Evolutionary conservation across 2,113 vertebrate species (phyloP), one percentile per base, ranked within the genome.

Genomic region (Burhinus oedicnemus): DNA sequence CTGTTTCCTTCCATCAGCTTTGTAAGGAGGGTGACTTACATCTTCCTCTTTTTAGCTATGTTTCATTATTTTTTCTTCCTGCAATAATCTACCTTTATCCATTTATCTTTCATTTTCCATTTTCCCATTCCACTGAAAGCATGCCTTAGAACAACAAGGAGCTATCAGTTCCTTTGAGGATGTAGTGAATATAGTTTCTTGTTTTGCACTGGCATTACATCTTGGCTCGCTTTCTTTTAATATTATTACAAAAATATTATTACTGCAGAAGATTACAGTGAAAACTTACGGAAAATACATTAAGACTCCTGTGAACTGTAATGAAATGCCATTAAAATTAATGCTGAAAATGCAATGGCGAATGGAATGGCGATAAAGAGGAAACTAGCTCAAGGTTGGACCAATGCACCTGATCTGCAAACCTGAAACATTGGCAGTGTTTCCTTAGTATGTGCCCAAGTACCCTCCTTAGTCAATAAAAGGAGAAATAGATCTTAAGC

Each of bases 11-110:
- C 23, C 8, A 17, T 47, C 26, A 65, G 6, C 11, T 76, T 83
- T 64, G 9, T 49, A 49, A 29, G 8, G 11, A 78, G 21, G 6
- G 6, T 40, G 12, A 71, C 25, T 62, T 85, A 61, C 0, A 0
- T 65, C 38, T 70, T 87, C 16, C 8, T 65, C 29, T 55, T 83
- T 69, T 44, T 42, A 88, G 6, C 69, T 60, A 27, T 8, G 55
- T 92, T n/a, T 45, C n/a, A 76, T 55, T 64, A 54, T 83, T 89
- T 89, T 14, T 1, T 45, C 26, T 83, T 79, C 47, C 38, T 76
- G 12, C 2, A 7, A 13, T 71, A 30, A 21, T 78, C 29, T 82
- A 29, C 12, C 36, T 86, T 38, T 57, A 45, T 90, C 32, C 12
- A 51, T 71, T 69, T 75, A 22, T 74, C 36, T 81, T 81, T n/a